Conservation (phyloP, 1,140 invertebrate species). For the Chionoecetes opilio region DNA sequence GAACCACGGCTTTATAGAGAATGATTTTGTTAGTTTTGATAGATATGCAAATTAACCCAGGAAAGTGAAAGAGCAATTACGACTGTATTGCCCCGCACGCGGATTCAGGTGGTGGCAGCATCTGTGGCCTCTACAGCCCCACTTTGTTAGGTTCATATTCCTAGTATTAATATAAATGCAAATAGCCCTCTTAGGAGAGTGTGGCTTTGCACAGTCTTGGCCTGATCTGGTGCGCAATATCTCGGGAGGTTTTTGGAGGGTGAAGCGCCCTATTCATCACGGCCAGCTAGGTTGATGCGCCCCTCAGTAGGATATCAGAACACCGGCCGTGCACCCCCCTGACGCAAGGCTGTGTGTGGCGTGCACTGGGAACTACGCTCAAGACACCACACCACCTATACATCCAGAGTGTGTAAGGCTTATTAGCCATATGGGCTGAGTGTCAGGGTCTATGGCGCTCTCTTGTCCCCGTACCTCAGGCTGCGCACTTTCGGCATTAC, state of each 20-base stretch:
- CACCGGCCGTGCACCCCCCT: background rate
- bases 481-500: background rate
- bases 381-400: background rate
- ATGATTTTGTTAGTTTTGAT: constrained; percentile 65
- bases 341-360: background rate
- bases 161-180: constrained; percentile 69
- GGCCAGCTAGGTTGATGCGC: background rate
- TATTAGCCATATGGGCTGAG: background rate
- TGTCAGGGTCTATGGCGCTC: background rate
- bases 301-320: background rate
- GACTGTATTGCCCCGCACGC: constrained; percentile 58
- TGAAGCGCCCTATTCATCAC: background rate
- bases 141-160: constrained; percentile 64
- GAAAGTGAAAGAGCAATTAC: constrained; percentile 58
- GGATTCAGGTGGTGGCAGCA: background rate
- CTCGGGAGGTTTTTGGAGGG: background rate
- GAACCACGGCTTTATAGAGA: constrained; percentile 51
- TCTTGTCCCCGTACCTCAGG: background rate
- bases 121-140: constrained; percentile 35
- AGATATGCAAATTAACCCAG: constrained; percentile 53
- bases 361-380: background rate
- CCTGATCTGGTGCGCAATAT: constrained; percentile 45
- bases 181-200: constrained; percentile 63
- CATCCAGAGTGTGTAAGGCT: background rate
- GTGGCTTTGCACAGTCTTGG: constrained; percentile 61